Percentiles rank a stretch among this genome's conserved stretches.
These are phyloP conservation scores for Onchidella celtica DNA, from an alignment of 2,888 invertebrate genomes.

Conservation along the genomic window DNA sequence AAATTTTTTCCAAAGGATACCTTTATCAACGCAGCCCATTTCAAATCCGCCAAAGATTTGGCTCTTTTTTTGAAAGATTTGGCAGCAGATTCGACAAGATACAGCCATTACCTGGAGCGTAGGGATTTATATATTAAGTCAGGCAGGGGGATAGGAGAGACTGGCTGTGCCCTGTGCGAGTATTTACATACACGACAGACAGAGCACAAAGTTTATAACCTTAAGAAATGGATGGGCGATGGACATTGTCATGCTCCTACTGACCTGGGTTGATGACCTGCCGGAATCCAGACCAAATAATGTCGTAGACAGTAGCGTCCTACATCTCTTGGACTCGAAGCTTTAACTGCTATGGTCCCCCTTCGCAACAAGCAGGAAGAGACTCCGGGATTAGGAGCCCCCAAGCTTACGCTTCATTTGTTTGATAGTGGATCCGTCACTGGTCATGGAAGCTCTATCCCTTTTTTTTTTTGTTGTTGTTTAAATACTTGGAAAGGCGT, in stretches of 20 bases:
- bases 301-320: no score
- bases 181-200: neutral
- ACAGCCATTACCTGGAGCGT: conserved; percentile 38
- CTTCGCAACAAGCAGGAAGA: no score
- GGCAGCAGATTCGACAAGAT: conserved; percentile 22
- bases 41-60: conserved; percentile 31
- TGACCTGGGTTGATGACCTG: neutral
- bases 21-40: conserved; percentile 47
- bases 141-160: neutral
- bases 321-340: neutral
- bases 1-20: conserved; percentile 26
- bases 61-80: conserved; percentile 48
- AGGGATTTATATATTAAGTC: conserved; percentile 36
- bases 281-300: neutral
- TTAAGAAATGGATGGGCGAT: conserved; percentile 4
- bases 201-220: conserved; percentile 1
- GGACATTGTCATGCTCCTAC: neutral
- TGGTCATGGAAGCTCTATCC: no score
- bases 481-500: no score
- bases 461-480: no score
- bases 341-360: neutral
- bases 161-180: neutral
- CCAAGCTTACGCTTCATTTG: conserved; percentile 1
- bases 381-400: no score
- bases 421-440: neutral